Percentiles rank a stretch among this genome's conserved stretches.
Evolutionary conservation across 2,888 invertebrate genomes (phyloP).

Genomic region (Eulithis testata): DNA sequence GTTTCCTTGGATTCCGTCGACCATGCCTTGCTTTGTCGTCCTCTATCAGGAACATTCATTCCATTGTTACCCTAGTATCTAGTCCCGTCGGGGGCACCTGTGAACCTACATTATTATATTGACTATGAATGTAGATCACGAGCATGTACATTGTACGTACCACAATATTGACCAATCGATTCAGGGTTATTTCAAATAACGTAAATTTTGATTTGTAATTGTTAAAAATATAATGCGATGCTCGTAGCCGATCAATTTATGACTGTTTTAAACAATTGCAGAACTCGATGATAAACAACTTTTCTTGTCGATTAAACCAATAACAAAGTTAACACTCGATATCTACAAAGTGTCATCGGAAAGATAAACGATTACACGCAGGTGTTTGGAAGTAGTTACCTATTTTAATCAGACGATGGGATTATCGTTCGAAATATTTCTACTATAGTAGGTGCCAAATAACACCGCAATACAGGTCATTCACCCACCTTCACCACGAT

Average conservation of each 20-base stretch:
- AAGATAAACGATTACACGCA: slow-evolving; percentile 61
- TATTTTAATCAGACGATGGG: slow-evolving; percentile 56
- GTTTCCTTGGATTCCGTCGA: slow-evolving; percentile 37
- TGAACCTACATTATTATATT: slow-evolving; percentile 4
- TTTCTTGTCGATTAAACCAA: slow-evolving; percentile 52
- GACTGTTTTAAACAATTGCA: slow-evolving; percentile 40
- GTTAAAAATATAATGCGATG: no score
- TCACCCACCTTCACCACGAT: no score
- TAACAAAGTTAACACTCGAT: slow-evolving; percentile 59
- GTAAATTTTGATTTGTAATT: no score
- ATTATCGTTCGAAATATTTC: slow-evolving; percentile 27
- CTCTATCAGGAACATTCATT: slow-evolving; percentile 40
- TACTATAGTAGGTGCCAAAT: no score
- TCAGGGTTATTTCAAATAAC: not conserved
- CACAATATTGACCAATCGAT: not conserved
- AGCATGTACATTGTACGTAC: not conserved
- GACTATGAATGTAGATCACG: slow-evolving; percentile 7
- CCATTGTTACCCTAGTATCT: slow-evolving; percentile 29
- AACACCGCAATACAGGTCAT: no score
- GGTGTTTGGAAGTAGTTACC: slow-evolving; percentile 50
- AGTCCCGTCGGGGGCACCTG: slow-evolving; percentile 7
- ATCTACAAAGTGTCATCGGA: slow-evolving; percentile 53
- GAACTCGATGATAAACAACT: slow-evolving; percentile 52
- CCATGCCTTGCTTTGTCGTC: slow-evolving; percentile 39
- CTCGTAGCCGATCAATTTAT: slow-evolving; percentile 18